A percentile compares a stretch with the other conserved stretches of the same genome.
These are phyloP conservation scores for Pterostichus madidus DNA, from an alignment of 2,888 invertebrate species.

Conservation along the genomic window DNA sequence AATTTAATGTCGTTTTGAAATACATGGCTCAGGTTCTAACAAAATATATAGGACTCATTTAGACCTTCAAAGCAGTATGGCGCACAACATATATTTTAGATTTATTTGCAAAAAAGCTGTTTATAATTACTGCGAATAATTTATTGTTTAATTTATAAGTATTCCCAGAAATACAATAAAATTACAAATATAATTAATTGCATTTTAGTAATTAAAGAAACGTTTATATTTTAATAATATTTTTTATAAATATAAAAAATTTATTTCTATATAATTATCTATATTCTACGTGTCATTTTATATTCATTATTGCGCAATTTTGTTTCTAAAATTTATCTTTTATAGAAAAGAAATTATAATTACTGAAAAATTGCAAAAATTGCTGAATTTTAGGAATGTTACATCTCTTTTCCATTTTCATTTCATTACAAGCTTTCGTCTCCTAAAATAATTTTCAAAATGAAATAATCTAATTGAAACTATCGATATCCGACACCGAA, in stretches of 20 bases:
- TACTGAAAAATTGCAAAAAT: no score
- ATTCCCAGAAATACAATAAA: neutral
- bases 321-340: no score
- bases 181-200: conserved; percentile 1
- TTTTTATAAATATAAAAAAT: neutral
- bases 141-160: neutral
- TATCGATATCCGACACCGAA: no score
- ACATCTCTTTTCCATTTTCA: no score
- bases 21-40: neutral
- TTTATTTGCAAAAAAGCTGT: neutral
- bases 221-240: neutral
- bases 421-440: no score
- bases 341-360: no score
- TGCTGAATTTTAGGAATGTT: no score
- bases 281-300: no score
- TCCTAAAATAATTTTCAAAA: no score
- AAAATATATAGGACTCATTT: conserved; percentile 29
- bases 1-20: conserved; percentile 45
- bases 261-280: neutral
- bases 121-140: conserved; percentile 8
- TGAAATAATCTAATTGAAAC: no score
- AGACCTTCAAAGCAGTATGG: neutral
- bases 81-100: neutral
- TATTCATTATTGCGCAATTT: no score
- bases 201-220: neutral